Evolutionary conservation across 2,113 vertebrate genomes (phyloP).

Genomic region (Psophia crepitans): DNA sequence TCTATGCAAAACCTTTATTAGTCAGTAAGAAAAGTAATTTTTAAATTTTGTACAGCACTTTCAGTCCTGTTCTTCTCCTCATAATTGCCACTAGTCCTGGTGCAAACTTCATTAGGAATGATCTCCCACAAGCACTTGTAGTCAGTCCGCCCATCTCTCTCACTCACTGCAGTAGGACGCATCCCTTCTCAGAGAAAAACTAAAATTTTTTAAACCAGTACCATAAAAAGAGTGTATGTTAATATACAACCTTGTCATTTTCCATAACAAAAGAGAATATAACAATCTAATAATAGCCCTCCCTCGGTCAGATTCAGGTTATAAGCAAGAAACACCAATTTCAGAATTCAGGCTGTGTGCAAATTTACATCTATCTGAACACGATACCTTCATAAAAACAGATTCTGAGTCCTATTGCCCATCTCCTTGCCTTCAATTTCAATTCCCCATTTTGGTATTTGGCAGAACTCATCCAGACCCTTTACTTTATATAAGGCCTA

Average conservation of each 20-base stretch:
- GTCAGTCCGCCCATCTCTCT: background rate
- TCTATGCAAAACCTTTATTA: background rate
- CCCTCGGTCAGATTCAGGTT: background rate
- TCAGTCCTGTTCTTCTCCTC: background rate
- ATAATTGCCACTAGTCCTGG: background rate
- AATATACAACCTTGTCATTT: background rate
- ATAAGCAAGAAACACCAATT: background rate
- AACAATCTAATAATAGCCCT: background rate
- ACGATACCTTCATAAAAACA: background rate
- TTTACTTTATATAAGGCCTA: background rate
- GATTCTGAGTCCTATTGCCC: background rate
- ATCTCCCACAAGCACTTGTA: background rate
- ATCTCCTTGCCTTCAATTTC: background rate
- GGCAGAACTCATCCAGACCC: background rate
- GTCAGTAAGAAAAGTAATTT: background rate
- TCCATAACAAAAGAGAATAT: background rate
- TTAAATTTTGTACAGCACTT: background rate
- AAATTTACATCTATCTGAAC: background rate
- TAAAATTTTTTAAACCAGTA: background rate
- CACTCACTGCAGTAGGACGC: background rate
- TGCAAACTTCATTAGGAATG: background rate
- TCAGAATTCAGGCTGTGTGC: background rate
- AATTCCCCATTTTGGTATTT: background rate
- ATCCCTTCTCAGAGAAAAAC: background rate
- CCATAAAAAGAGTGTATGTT: background rate